A percentile compares a stretch with the other conserved stretches of the same genome.
phyloP scores from a whole-genome alignment of 2,888 invertebrate species.

The Sarcophaga caerulescens region DNA sequence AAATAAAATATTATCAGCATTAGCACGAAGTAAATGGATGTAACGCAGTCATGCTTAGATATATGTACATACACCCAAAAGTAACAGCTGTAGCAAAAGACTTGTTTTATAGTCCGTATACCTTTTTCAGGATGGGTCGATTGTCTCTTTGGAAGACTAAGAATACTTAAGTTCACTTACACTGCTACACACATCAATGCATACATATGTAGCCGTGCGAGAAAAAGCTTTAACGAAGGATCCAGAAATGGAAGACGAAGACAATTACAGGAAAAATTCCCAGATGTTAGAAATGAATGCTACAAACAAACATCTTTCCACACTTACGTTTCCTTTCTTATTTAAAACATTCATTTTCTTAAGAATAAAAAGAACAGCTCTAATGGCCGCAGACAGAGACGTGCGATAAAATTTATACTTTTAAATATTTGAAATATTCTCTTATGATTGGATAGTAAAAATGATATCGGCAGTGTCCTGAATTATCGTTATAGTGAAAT shows the following conservation, averaged over 20 bases:
- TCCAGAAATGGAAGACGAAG: constrained; percentile 7
- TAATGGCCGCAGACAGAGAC: neutral
- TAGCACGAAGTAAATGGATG: constrained; percentile 54
- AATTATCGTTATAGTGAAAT: too few species aligned
- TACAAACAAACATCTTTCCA: constrained; percentile 18
- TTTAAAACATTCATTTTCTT: constrained; percentile 30
- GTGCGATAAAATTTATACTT: neutral
- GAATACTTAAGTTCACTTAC: neutral
- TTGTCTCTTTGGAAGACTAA: constrained; percentile 44
- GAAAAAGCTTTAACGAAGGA: neutral
- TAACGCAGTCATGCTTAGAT: constrained; percentile 9
- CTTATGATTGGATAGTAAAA: too few species aligned
- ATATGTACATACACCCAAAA: constrained; percentile 3
- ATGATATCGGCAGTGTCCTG: too few species aligned
- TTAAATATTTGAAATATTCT: too few species aligned
- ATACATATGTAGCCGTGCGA: neutral
- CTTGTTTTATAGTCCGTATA: constrained; percentile 55
- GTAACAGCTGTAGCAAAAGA: constrained; percentile 66
- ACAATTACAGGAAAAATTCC: constrained; percentile 47
- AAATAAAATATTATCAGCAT: constrained; percentile 58
- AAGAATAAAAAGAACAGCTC: constrained; percentile 5
- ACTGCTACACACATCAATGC: neutral
- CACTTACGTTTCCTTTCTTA: constrained; percentile 2
- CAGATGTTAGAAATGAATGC: constrained; percentile 64
- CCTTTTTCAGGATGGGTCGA: constrained; percentile 46